Conservation (phyloP, 2,888 invertebrate species). For the Herminia tarsipennalis region DNA sequence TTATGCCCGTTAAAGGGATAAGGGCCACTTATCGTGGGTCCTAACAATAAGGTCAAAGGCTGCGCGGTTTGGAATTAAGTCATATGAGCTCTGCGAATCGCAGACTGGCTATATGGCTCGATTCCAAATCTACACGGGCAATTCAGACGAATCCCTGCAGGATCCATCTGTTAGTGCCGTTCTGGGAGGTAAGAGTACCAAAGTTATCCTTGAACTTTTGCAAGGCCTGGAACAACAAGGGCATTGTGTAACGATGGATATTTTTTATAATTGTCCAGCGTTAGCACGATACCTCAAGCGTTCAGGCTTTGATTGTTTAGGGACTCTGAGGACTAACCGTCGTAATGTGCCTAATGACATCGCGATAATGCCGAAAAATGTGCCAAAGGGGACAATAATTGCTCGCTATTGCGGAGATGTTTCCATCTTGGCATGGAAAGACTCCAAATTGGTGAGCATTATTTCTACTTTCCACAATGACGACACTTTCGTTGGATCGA, state of each 20-base stretch:
- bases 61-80: constrained; percentile 31
- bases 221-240: constrained; percentile 13
- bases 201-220: constrained; percentile 13
- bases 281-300: constrained; percentile 33
- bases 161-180: not conserved
- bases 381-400: constrained; percentile 10
- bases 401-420: constrained; percentile 30
- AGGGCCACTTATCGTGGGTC: constrained; percentile 27
- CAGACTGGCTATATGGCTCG: constrained; percentile 24
- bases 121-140: constrained; percentile 21
- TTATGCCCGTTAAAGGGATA: no score
- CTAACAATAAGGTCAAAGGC: constrained; percentile 22
- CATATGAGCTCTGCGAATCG: constrained; percentile 32
- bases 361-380: not conserved
- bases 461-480: constrained; percentile 19
- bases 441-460: constrained; percentile 20
- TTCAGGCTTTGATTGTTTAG: constrained; percentile 31
- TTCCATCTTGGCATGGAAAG: constrained; percentile 22
- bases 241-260: constrained; percentile 19
- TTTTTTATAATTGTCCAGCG: constrained; percentile 30
- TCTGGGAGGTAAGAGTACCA: constrained; percentile 5
- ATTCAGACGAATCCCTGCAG: not conserved
- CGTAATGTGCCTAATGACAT: constrained; percentile 28
- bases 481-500: constrained; percentile 8
- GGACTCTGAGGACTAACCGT: constrained; percentile 31